Base-by-base conservation (phyloP, 2,888 invertebrate species). In the Eupelmus urozonus region DNA sequence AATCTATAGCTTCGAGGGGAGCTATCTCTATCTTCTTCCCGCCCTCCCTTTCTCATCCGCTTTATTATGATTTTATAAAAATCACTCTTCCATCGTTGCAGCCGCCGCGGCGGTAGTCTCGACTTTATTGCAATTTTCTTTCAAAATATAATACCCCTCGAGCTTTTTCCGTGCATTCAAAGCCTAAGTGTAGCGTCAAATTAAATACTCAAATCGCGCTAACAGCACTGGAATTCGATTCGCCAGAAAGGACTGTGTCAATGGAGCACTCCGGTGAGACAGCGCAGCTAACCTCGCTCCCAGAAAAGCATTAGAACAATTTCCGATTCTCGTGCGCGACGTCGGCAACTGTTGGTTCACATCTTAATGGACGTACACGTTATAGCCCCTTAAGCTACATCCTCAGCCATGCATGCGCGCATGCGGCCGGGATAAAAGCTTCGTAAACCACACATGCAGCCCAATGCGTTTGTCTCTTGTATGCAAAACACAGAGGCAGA, bases 371-470 rank as follows among this genome's bases (percentile, higher is more conserved):
- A 18, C 71, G 42, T 66, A 27, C 65, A 60, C n/a, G n/a, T n/a
- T n/a, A n/a, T n/a, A n/a, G n/a, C n/a, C n/a, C n/a, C n/a, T n/a
- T n/a, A n/a, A n/a, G n/a, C n/a, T n/a, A n/a, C n/a, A n/a, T n/a
- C n/a, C n/a, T n/a, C n/a, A n/a, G n/a, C n/a, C n/a, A n/a, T n/a
- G n/a, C n/a, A 65, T 51, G 65, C 57, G 57, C 70, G 59, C 70
- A 23, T 23, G 25, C 55, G 45, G 49, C 29, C 5, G 62, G 79
- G 80, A 81, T 81, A 81, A 82, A 83, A 82, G 84, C 83, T 76
- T 78, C 62, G 71, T 75, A 81, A 82, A 82, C 81, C 81, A 72
- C 82, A 81, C 81, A 77, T 81, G 81, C 81, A n/a, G 18, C 20
- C 18, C 53, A n/a, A n/a, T n/a, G n/a, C n/a, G n/a, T n/a, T n/a